phyloP scores from a whole-genome alignment of 2,888 invertebrate genomes.

The Caenorhabditis macrosperma region DNA sequence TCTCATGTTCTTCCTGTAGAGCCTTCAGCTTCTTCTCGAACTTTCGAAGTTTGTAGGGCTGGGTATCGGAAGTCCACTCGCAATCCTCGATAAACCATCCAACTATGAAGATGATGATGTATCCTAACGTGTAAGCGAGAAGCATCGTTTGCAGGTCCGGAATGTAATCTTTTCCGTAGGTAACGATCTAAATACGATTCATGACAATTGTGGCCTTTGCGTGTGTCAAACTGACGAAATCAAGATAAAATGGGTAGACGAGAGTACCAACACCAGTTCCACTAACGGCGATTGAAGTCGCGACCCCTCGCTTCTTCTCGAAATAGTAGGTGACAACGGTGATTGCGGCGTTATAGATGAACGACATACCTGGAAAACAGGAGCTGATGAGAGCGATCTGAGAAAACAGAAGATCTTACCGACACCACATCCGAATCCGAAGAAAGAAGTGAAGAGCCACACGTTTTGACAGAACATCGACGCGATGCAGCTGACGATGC shows the following conservation, averaged over 20 bases:
- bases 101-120: constrained; percentile 10
- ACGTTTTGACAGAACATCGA: too few species aligned
- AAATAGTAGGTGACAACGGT: constrained; percentile 93
- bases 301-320: constrained; percentile 84
- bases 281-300: constrained; percentile 85
- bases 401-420: constrained; percentile 36
- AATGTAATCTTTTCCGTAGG: not conserved
- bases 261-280: constrained; percentile 86
- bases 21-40: constrained; percentile 29
- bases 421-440: constrained; percentile 83
- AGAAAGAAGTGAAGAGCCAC: constrained; percentile 83
- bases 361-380: constrained; percentile 64
- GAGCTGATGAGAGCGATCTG: too few species aligned
- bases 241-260: constrained; percentile 87
- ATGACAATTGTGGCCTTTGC: not conserved
- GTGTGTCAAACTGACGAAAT: constrained; percentile 24
- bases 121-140: constrained; percentile 80
- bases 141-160: not conserved
- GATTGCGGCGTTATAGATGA: constrained; percentile 88
- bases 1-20: constrained; percentile 11
- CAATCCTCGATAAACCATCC: constrained; percentile 90
- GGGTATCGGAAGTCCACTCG: constrained; percentile 86
- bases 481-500: too few species aligned
- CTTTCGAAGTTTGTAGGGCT: constrained; percentile 66
- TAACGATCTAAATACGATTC: not conserved